These are phyloP conservation scores for Thinocorus orbignyianus DNA, from an alignment of 2,113 vertebrate species.

Conservation along the genomic window DNA sequence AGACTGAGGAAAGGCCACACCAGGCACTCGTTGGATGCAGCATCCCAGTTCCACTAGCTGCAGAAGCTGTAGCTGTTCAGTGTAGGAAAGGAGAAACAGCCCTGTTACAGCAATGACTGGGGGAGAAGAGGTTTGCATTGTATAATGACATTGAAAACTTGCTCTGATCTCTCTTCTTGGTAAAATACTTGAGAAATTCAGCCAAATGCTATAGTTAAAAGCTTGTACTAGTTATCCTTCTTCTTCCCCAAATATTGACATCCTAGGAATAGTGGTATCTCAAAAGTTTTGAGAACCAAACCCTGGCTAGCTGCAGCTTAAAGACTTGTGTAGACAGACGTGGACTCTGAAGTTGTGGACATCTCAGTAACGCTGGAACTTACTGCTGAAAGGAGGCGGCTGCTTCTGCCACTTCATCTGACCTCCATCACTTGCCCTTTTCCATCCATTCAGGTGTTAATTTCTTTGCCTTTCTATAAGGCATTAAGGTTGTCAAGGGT, in stretches of 20 bases:
- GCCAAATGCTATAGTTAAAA: neutral
- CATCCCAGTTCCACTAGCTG: neutral
- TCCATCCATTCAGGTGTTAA: too few species aligned
- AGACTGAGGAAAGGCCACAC: neutral
- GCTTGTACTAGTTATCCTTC: neutral
- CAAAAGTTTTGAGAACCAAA: neutral
- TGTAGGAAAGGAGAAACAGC: neutral
- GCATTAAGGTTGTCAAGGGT: fast-evolving
- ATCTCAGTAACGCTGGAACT: neutral
- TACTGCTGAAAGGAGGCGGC: neutral
- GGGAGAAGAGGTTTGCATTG: neutral
- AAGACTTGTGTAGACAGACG: fast-evolving
- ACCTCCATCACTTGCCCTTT: neutral
- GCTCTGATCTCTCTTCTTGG: neutral
- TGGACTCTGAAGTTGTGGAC: fast-evolving
- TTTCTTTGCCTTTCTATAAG: neutral
- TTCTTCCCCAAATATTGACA: neutral
- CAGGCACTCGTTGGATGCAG: neutral
- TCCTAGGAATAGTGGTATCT: neutral
- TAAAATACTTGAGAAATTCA: neutral
- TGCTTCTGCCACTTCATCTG: neutral
- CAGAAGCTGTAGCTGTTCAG: neutral
- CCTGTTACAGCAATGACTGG: neutral
- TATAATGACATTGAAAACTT: neutral
- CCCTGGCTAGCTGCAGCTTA: neutral